Conservation (phyloP, 2,797 vertebrate genomes). For the Melanotaenia trifasciata region DNA sequence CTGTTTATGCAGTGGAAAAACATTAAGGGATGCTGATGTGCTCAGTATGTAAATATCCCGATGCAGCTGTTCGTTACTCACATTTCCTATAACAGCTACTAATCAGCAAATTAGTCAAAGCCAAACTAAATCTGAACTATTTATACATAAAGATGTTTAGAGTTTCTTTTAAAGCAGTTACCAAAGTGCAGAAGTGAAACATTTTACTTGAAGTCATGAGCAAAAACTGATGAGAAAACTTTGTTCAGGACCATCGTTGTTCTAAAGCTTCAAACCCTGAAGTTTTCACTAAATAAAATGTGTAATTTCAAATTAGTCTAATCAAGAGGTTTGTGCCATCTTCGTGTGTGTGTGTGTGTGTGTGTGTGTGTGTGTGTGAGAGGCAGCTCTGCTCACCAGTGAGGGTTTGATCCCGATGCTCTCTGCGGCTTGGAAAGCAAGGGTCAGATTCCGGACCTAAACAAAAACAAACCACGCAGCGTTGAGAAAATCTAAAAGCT, state of each 20-base stretch:
- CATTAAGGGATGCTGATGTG: background rate
- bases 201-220: background rate
- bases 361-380: constrained; percentile 21
- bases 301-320: constrained; percentile 14
- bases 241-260: background rate
- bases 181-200: background rate
- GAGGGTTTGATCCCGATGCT: constrained; percentile 96
- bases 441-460: constrained; percentile 92
- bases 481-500: constrained; percentile 13
- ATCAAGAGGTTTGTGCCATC: constrained; percentile 21
- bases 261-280: constrained; percentile 17
- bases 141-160: background rate
- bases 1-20: background rate
- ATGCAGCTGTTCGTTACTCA: background rate
- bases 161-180: constrained; percentile 8
- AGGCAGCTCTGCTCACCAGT: constrained; percentile 87
- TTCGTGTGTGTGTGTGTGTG: constrained; percentile 24
- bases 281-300: constrained; percentile 26
- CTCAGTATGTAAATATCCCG: constrained; percentile 16
- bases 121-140: constrained; percentile 12
- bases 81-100: background rate
- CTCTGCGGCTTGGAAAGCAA: constrained; percentile 97
- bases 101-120: constrained; percentile 11
- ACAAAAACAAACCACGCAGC: constrained; percentile 57
- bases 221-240: background rate